Percentiles rank a stretch among this genome's conserved stretches.
Conservation (phyloP, 2,888 invertebrate genomes). For the Zaprionus lineosus region DNA sequence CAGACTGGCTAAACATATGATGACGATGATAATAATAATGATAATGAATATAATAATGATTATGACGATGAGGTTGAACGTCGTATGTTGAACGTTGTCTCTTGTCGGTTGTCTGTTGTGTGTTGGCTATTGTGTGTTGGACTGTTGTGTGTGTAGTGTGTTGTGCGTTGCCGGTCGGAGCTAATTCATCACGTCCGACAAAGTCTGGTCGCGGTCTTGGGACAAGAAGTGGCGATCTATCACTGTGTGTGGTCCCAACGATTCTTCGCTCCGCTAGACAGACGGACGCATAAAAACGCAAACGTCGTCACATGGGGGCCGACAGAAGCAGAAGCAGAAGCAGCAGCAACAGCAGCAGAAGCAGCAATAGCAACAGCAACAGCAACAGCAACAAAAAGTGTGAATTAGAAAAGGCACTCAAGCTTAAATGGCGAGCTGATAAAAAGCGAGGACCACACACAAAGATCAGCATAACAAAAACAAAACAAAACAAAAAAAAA, state of each 20-base stretch:
- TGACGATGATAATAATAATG: conserved; percentile 29
- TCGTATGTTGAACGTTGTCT: conserved; percentile 27
- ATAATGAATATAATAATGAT: conserved; percentile 6
- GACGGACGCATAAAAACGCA: conserved; percentile 61
- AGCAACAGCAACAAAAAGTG: conserved; percentile 53
- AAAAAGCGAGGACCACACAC: conserved; percentile 53
- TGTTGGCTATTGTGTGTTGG: too few species aligned
- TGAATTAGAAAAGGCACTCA: conserved; percentile 77
- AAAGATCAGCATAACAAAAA: conserved; percentile 18
- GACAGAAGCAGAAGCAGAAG: conserved; percentile 12
- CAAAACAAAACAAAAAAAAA: too few species aligned
- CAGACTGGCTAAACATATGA: conserved; percentile 27
- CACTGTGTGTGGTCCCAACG: conserved; percentile 43
- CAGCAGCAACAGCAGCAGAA: conserved; percentile 9
- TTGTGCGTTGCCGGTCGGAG: conserved; percentile 40
- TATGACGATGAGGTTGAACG: conserved; percentile 37
- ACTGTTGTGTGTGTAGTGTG: conserved; percentile 26
- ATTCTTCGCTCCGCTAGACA: conserved; percentile 17
- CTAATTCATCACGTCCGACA: conserved; percentile 69
- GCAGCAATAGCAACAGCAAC: not conserved
- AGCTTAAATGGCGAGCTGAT: conserved; percentile 67
- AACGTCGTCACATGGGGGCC: conserved; percentile 64
- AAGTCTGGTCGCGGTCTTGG: conserved; percentile 44
- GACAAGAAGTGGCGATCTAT: conserved; percentile 26
- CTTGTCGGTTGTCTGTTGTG: too few species aligned